Evolutionary conservation across 2,113 vertebrate species (phyloP).

Genomic region (Arenaria interpres): DNA sequence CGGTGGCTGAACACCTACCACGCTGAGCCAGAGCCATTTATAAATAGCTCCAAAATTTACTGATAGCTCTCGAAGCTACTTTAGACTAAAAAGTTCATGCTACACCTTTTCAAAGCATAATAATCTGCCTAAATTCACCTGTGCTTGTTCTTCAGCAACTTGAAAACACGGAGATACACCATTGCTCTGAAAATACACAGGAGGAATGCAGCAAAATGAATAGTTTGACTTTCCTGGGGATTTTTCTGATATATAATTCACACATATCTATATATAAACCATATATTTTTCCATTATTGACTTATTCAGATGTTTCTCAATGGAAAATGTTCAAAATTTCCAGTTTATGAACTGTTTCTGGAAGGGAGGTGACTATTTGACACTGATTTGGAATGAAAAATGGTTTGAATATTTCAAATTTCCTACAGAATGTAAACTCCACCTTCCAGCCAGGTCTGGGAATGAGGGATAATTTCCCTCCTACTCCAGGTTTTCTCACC

Average conservation of each 20-base stretch:
- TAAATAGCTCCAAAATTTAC: neutral
- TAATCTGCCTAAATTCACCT: neutral
- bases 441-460: neutral
- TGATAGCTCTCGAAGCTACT: accelerated
- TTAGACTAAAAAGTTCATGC: too few relatives aligned
- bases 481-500: neutral
- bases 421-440: neutral
- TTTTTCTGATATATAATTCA: neutral
- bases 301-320: neutral
- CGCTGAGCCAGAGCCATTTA: neutral
- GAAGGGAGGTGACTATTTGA: neutral
- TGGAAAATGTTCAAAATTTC: neutral
- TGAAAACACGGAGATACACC: neutral
- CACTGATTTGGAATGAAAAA: slow-evolving; percentile 15
- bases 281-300: slow-evolving; percentile 1
- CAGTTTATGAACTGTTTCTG: neutral
- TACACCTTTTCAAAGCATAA: neutral
- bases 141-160: neutral
- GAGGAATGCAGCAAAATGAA: neutral
- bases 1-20: neutral
- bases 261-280: neutral
- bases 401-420: neutral
- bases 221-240: neutral
- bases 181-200: neutral
- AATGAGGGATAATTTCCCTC: neutral